phyloP scores from a whole-genome alignment of 2,113 vertebrate species.

The Taxidea taxus region DNA sequence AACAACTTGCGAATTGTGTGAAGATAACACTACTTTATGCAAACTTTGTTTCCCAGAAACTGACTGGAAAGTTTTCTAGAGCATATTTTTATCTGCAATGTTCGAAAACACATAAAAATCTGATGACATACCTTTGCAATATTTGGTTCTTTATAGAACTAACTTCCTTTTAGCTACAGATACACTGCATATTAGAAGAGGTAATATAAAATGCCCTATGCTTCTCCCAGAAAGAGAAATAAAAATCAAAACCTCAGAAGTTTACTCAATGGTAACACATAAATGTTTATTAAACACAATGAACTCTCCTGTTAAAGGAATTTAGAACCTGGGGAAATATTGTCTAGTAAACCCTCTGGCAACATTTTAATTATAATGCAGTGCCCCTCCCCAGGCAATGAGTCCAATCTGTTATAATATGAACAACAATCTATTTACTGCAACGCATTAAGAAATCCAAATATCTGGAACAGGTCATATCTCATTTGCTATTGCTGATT shows the following conservation, averaged over 20 bases:
- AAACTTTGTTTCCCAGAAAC: neutral
- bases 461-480: slow-evolving; percentile 68
- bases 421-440: slow-evolving; percentile 66
- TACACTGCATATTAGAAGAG: neutral
- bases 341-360: slow-evolving; percentile 45
- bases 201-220: neutral
- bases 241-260: neutral
- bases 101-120: neutral
- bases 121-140: neutral
- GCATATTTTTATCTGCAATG: neutral
- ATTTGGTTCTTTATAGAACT: neutral
- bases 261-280: neutral
- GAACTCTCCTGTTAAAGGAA: slow-evolving; percentile 44
- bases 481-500: slow-evolving; percentile 72
- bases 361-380: slow-evolving; percentile 70
- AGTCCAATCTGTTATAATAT: slow-evolving; percentile 57
- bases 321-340: slow-evolving; percentile 67
- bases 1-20: neutral
- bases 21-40: neutral
- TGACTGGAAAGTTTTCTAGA: neutral
- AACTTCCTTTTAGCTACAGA: neutral
- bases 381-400: neutral
- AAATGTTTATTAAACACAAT: slow-evolving; percentile 18
- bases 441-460: slow-evolving; percentile 71
- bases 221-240: neutral